Evolutionary conservation across 2,797 vertebrate species (phyloP).

Genomic region (Notoglanidium macrostoma): DNA sequence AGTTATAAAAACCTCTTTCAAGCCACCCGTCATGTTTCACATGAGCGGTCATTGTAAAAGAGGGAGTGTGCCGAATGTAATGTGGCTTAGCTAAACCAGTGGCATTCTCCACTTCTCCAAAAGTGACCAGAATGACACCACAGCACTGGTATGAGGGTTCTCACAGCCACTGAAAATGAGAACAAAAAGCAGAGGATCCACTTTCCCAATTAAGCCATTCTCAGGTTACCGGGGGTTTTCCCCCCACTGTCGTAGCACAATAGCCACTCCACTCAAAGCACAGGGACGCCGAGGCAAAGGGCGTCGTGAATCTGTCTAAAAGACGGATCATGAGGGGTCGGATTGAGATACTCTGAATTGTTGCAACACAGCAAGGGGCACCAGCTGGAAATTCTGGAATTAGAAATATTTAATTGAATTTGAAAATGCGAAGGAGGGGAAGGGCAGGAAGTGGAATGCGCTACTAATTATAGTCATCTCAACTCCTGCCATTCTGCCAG

Average conservation of each 20-base stretch:
- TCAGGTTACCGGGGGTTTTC: slow-evolving; percentile 58
- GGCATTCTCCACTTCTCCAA: slow-evolving; percentile 27
- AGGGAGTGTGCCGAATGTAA: not conserved
- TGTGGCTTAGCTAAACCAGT: slow-evolving; percentile 32
- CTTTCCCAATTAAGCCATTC: slow-evolving; percentile 50
- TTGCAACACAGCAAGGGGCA: slow-evolving; percentile 42
- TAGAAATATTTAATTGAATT: slow-evolving; percentile 56
- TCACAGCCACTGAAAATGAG: slow-evolving; percentile 50
- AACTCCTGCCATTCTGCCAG: slow-evolving; percentile 34
- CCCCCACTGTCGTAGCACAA: slow-evolving; percentile 49
- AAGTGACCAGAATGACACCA: slow-evolving; percentile 44
- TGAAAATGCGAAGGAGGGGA: slow-evolving; percentile 50
- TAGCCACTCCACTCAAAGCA: slow-evolving; percentile 38
- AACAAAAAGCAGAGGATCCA: slow-evolving; percentile 54
- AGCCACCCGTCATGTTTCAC: not conserved
- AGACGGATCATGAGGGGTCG: slow-evolving; percentile 50
- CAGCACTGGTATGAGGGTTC: slow-evolving; percentile 41
- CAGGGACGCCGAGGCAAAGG: slow-evolving; percentile 35
- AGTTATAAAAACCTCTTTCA: not conserved
- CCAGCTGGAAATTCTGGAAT: slow-evolving; percentile 58
- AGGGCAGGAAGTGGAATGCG: slow-evolving; percentile 53
- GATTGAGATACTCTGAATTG: slow-evolving; percentile 44
- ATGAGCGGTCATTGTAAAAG: not conserved
- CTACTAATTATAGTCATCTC: slow-evolving; percentile 57
- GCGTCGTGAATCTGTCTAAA: slow-evolving; percentile 37